Percentiles rank a stretch among this genome's conserved stretches.
These are phyloP conservation scores for Beroe forskalii DNA, from an alignment of 37 sponge, comb jelly and placozoan genomes.

Conservation along the genomic window DNA sequence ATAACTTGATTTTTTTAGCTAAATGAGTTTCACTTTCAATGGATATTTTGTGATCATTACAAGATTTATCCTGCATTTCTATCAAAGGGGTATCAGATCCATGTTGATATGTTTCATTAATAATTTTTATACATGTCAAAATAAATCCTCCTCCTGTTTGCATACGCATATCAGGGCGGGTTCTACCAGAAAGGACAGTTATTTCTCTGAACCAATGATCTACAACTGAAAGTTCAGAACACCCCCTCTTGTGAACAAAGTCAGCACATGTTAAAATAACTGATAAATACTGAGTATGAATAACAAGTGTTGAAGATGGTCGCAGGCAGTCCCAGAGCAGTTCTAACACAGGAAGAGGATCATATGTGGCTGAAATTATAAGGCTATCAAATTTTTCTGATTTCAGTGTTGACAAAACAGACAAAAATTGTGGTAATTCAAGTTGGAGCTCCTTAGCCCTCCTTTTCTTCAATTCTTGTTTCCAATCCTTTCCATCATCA, in stretches of 20 bases:
- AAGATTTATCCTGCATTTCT: neutral
- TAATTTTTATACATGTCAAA: constrained; percentile 16
- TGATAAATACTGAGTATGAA: constrained; percentile 39
- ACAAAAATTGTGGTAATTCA: neutral
- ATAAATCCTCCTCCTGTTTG: constrained; percentile 57
- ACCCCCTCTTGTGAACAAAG: constrained; percentile 50
- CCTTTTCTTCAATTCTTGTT: neutral
- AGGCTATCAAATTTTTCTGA: constrained; percentile 34
- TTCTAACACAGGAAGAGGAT: constrained; percentile 43
- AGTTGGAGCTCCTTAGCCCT: neutral
- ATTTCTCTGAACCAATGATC: constrained; percentile 63
- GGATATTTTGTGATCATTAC: neutral
- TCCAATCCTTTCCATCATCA: neutral
- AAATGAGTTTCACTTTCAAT: neutral
- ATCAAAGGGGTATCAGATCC: neutral
- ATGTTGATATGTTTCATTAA: constrained; percentile 11
- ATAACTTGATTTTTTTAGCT: neutral
- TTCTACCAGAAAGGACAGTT: constrained; percentile 14
- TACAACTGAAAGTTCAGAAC: constrained; percentile 46
- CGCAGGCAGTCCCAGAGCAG: constrained; percentile 2
- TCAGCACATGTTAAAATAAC: constrained; percentile 20
- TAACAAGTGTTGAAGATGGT: neutral
- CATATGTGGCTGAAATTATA: constrained; percentile 51
- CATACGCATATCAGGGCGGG: constrained; percentile 52
- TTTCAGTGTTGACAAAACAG: neutral